Evolutionary conservation across 2,797 vertebrate genomes (phyloP), one percentile per base, ranked within the genome.

Genomic region (Cetoscarus ocellatus): DNA sequence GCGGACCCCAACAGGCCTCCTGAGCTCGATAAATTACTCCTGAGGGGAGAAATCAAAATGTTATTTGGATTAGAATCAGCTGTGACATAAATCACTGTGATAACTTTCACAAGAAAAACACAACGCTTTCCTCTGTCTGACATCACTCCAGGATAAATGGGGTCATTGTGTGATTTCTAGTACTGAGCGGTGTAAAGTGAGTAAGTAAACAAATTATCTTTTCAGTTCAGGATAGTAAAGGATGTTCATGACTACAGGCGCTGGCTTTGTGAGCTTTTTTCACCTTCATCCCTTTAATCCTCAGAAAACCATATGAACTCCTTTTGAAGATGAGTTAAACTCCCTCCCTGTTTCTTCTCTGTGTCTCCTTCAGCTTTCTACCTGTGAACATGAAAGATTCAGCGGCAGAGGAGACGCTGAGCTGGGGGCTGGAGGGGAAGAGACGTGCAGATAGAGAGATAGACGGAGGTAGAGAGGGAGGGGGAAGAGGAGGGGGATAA

Each of bases 251-350:
- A 82, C 89, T 83, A 85, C 82, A 68, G 83, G 72, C 80, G 6
- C 61, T 51, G 62, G 79, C 86, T 90, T 89, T 90, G 86, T 87
- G 76, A 72, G 73, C 35, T 38, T 86, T 85, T 82, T 74, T 71
- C 75, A 62, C 78, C 84, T 81, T 89, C 72, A 90, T 89, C 88
- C 82, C 76, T 91, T 90, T 91, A 92, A 92, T 91, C 91, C 87
- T 79, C 76, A 81, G 69, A 84, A 88, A 27, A 89, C 71, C 82
- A 84, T 85, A 86, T 85, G 85, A 87, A 80, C 48, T 66, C 75
- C 90, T 86, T 91, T 93, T 93, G 92, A 93, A 92, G 92, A 93
- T 88, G 75, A 91, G 74, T 85, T 88, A 85, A 82, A 68, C 67
- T 79, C 77, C 75, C 70, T 78, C 79, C 77, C 69, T 72, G 74